A percentile compares a stretch with the other conserved stretches of the same genome.
phyloP scores from a whole-genome alignment of 2,113 vertebrate species.

The Hippocampus comes region DNA sequence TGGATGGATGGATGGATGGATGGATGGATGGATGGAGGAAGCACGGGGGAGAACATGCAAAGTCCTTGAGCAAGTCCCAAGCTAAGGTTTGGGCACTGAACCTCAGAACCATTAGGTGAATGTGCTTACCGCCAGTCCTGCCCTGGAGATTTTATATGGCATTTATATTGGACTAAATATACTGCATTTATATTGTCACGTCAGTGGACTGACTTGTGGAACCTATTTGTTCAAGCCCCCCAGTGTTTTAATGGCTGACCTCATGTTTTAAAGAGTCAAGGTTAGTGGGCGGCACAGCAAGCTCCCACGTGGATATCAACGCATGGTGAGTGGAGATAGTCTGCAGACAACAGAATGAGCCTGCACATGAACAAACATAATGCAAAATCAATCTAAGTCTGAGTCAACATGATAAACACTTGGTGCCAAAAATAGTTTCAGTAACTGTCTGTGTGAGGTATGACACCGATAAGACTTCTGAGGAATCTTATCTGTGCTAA shows the following conservation, averaged over 20 bases:
- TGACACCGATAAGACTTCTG: conserved; percentile 13
- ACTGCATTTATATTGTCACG: background rate
- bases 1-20: too few relatives aligned
- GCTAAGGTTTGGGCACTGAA: too few relatives aligned
- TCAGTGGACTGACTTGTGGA: background rate
- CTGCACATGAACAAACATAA: conserved; percentile 16
- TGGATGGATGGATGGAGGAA: too few relatives aligned
- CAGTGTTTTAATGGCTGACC: background rate
- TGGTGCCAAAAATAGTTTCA: conserved; percentile 25
- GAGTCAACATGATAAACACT: conserved; percentile 18
- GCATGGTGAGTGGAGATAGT: conserved; percentile 47
- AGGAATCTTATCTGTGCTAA: background rate
- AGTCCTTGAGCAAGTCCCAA: too few relatives aligned
- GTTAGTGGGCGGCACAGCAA: background rate
- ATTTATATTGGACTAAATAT: background rate
- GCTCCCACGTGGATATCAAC: background rate
- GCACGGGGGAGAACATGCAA: too few relatives aligned
- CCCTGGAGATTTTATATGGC: background rate
- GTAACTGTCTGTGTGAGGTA: conserved; percentile 2
- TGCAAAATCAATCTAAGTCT: conserved; percentile 2
- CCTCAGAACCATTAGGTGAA: too few relatives aligned
- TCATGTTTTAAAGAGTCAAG: conserved; percentile 1
- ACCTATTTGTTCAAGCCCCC: too few relatives aligned
- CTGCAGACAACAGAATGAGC: conserved; percentile 26
- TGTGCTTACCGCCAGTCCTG: background rate